Evolutionary conservation across 2,113 vertebrate genomes (phyloP), one percentile per base, ranked within the genome.

Genomic region (Coregonus clupeaformis): DNA sequence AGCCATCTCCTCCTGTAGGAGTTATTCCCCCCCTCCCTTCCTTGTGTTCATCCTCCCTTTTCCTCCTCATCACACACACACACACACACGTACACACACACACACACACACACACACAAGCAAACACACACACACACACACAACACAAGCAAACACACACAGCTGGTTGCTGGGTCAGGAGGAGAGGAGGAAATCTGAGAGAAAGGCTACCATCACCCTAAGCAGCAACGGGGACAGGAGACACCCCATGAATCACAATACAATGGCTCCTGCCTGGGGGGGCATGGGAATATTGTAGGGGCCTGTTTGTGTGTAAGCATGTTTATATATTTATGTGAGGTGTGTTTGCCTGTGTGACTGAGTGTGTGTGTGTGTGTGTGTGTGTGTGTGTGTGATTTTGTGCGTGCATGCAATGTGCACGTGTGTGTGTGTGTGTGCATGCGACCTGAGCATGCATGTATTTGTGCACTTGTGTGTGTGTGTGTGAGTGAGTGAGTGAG

Each of bases 81-180:
- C 42, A 5, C 42, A 1, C 11, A 45, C 45, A 47, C 29, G 1
- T 5, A 32, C 30, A 6, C 5, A 5, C 5, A 32, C 30, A 47
- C 11, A 9, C 45, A 12, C 16, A 52, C 47, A 13, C 47, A 14
- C 12, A 1, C 47, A 0, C 4, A 1, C 14, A 4, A 1, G 4
- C 47, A 3, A 0, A 3, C 47, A 16, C 14, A 1, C 7, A 49
- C 49, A 18, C 14, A 18, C 14, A 52, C 14, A 5, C 14, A 49
- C 47, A 49, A n/a, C 47, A 49, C 47, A 49, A 1, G 1, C 3
- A 49, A 4, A 49, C 2, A 36, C 32, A 77, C 85, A 82, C 85
- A 89, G 86, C 86, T 89, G 89, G 49, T 82, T 89, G 89, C 89
- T 90, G 91, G 91, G 86, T 91, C 87, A 92, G 91, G 81, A 84